Evolutionary conservation across 2,888 invertebrate species (phyloP).

Genomic region (Gisinianus flammeolus): DNA sequence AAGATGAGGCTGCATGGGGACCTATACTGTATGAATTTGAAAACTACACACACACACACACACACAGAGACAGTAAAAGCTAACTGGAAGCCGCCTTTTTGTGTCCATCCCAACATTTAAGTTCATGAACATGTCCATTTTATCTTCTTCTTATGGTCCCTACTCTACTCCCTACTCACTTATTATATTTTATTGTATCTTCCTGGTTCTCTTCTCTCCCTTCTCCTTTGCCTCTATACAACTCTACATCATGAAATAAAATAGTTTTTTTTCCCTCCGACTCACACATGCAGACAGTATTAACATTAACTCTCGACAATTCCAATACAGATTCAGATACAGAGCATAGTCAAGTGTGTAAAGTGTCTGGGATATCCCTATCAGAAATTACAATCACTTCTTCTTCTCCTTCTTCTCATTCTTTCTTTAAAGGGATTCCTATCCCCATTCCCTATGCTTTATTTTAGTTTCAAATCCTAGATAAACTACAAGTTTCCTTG

Average conservation of each 20-base stretch:
- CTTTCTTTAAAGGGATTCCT: neutral
- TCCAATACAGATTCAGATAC: no score
- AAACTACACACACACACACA: no score
- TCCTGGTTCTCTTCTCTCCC: neutral
- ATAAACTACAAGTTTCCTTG: neutral
- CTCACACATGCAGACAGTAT: no score
- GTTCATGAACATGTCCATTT: conserved; percentile 32
- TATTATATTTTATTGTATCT: neutral
- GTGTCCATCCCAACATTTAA: conserved; percentile 31
- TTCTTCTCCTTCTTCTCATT: neutral
- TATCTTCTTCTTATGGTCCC: neutral
- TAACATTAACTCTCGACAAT: no score
- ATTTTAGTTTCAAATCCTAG: neutral
- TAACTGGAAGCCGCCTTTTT: conserved; percentile 32
- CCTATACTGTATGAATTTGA: no score
- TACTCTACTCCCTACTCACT: neutral
- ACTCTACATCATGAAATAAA: no score
- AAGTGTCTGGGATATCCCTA: neutral
- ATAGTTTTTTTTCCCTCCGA: no score
- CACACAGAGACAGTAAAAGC: conserved; percentile 22
- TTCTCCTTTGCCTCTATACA: neutral
- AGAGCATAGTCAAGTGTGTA: neutral
- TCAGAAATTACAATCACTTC: neutral
- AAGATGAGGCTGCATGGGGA: no score
- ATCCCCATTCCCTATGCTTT: neutral